These are phyloP conservation scores for Silurus meridionalis DNA, from an alignment of 2,113 vertebrate genomes.

Conservation along the genomic window DNA sequence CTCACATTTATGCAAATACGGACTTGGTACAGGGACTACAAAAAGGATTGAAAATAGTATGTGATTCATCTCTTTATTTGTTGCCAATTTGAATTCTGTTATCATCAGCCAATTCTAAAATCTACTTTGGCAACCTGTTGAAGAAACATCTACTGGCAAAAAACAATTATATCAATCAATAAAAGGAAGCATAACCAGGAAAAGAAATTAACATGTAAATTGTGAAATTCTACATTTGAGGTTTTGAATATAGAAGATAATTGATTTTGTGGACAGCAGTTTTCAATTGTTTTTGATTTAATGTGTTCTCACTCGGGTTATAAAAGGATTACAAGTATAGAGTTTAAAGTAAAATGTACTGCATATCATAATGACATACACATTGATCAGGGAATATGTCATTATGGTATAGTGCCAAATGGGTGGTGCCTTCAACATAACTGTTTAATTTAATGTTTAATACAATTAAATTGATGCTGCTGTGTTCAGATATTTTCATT, in stretches of 20 bases:
- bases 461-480: neutral
- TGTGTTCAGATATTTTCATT: neutral
- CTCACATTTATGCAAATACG: too few relatives aligned
- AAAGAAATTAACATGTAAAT: neutral
- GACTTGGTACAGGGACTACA: too few relatives aligned
- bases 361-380: neutral
- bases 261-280: neutral
- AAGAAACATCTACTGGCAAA: too few relatives aligned
- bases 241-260: neutral
- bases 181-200: neutral
- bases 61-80: too few relatives aligned
- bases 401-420: neutral
- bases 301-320: neutral
- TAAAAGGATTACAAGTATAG: neutral
- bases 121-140: too few relatives aligned
- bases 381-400: neutral
- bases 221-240: neutral
- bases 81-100: too few relatives aligned
- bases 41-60: too few relatives aligned
- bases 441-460: neutral
- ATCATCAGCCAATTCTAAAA: too few relatives aligned
- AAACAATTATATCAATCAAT: too few relatives aligned
- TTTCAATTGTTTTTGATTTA: neutral
- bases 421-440: neutral
- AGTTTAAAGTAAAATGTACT: neutral